Conservation (phyloP, 2,113 vertebrate species). For the Hemiprocne comata region DNA sequence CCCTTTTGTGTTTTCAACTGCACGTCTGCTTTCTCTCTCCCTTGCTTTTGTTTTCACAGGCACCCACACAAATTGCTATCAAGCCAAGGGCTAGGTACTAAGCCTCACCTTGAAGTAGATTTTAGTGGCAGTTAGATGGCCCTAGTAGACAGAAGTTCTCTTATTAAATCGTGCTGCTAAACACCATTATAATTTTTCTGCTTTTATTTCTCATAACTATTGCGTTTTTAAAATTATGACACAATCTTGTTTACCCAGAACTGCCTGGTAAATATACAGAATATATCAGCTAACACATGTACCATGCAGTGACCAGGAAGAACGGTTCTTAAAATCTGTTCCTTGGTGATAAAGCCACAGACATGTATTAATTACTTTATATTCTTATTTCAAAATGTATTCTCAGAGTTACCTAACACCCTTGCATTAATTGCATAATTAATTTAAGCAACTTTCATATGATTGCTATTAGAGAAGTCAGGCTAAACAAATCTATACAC, state of each 20-base stretch:
- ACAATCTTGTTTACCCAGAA: not conserved
- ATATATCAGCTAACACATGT: not conserved
- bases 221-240: not conserved
- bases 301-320: not conserved
- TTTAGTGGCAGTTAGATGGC: not conserved
- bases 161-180: slow-evolving; percentile 15
- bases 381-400: not conserved
- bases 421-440: not conserved
- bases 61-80: not conserved
- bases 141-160: not conserved
- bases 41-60: not conserved
- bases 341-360: not conserved
- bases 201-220: not conserved
- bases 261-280: not conserved
- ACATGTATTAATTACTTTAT: not conserved
- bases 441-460: not conserved
- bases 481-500: not conserved
- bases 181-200: not conserved
- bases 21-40: not conserved
- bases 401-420: not conserved
- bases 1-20: not conserved
- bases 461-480: not conserved
- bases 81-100: not conserved
- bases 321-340: not conserved
- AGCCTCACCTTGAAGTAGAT: not conserved